Base-by-base conservation (phyloP, 2,113 vertebrate species). In the Willisornis vidua region DNA sequence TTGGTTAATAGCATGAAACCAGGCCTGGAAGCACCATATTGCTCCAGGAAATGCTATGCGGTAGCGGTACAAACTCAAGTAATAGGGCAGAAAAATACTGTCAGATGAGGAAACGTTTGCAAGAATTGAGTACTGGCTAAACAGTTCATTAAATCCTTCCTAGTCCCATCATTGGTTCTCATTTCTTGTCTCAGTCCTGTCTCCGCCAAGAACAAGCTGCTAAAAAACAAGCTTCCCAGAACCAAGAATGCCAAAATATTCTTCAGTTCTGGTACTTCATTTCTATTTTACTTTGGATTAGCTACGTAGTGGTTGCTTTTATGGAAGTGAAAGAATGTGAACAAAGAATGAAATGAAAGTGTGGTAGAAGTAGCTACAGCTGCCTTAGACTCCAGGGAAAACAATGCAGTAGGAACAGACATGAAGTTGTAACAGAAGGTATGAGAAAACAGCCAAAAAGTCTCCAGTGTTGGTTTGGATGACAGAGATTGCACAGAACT, bases 41-140 rank as follows among this genome's bases (percentile, higher is more conserved):
- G 35, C 57, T 86, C 61, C 39, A 78, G 84, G 45, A 61, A 85
- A 87, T n/a, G 25, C 41, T 55, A 61, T 52, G 46, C 0, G 0
- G 33, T 35, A 94, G 73, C 46, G 88, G 28, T 58, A 78, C 41
- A 94, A 84, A 62, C 58, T 93, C 57, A 92, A 93, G 77, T 58
- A 95, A 95, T 65, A 85, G 28, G 31, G 61, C 62, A 89, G 62
- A 89, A 90, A 94, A 95, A 88, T 35, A 84, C 57, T 58, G 18
- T 75, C 61, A 46, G n/a, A 75, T 78, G 66, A 87, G 67, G 25
- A 94, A 94, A 91, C 66, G 67, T 91, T 94, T 95, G 62, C 81
- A 66, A 94, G 77, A 92, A 85, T 19, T 79, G 37, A 16, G 37
- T 94, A 81, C 80, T 92, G 68, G 45, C 37, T 94, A 55, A 96